Evolutionary conservation across 2,113 vertebrate genomes (phyloP).

Genomic region (Rafetus swinhoei): DNA sequence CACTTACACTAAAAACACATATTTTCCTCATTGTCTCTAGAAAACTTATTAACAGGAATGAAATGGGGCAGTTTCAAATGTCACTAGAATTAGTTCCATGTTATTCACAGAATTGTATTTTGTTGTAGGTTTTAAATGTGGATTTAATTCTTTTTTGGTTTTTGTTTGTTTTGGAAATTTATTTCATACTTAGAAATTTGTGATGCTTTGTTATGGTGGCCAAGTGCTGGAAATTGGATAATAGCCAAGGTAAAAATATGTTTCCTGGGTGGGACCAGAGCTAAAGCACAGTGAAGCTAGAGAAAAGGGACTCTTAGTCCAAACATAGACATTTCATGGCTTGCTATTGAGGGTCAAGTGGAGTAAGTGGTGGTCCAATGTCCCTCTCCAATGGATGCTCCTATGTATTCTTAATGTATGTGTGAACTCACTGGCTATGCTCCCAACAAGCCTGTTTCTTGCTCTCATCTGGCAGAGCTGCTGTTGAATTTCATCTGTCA

Average conservation of each 20-base stretch:
- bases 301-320: neutral
- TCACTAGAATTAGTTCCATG: neutral
- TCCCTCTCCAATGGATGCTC: neutral
- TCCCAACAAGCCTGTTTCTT: neutral
- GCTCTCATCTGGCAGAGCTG: neutral
- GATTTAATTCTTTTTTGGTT: neutral
- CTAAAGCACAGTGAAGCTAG: neutral
- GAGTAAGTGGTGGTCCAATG: neutral
- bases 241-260: neutral
- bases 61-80: neutral
- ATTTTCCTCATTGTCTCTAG: neutral
- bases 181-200: neutral
- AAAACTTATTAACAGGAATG: conserved; percentile 24
- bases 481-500: neutral
- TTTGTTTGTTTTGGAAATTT: neutral
- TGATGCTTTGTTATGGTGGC: neutral
- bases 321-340: neutral
- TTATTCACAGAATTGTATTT: conserved; percentile 2
- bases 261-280: neutral
- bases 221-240: neutral
- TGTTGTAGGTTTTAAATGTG: conserved; percentile 1
- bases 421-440: neutral
- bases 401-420: neutral
- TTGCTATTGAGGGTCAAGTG: neutral
- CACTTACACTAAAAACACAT: neutral